These are phyloP conservation scores for Pollenia angustigena DNA, from an alignment of 2,888 invertebrate genomes.

Conservation along the genomic window DNA sequence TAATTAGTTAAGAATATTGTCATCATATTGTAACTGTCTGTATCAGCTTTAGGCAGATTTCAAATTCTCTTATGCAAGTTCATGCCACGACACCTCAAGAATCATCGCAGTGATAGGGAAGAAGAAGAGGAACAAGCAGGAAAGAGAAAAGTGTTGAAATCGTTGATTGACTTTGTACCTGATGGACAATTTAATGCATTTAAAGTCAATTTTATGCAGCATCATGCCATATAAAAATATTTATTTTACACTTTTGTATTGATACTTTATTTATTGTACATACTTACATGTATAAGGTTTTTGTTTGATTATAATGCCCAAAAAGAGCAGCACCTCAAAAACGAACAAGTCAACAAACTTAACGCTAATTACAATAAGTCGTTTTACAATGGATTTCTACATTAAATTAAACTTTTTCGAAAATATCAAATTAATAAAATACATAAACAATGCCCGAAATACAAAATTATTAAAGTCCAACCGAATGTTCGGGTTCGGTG, in stretches of 20 bases:
- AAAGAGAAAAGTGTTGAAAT: slow-evolving; percentile 29
- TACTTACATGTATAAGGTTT: too few relatives aligned
- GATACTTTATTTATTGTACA: slow-evolving; percentile 61
- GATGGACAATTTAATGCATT: slow-evolving; percentile 65
- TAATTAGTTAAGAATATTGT: slow-evolving; percentile 14
- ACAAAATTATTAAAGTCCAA: too few relatives aligned
- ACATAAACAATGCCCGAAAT: too few relatives aligned
- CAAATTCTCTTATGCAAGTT: slow-evolving; percentile 40
- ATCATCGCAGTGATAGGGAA: not conserved
- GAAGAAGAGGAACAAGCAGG: not conserved
- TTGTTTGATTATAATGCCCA: slow-evolving; percentile 15
- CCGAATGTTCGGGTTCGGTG: too few relatives aligned
- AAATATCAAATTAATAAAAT: too few relatives aligned
- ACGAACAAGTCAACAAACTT: slow-evolving; percentile 71
- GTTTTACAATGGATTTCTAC: not conserved
- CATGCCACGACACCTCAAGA: not conserved
- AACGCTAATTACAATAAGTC: slow-evolving; percentile 81
- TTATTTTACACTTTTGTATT: slow-evolving; percentile 35
- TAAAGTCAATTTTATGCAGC: slow-evolving; percentile 67
- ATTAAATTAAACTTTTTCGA: not conserved
- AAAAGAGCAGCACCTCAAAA: slow-evolving; percentile 18
- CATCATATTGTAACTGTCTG: not conserved
- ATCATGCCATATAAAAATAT: slow-evolving; percentile 65
- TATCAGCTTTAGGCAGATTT: slow-evolving; percentile 16
- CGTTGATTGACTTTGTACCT: slow-evolving; percentile 37